Base-by-base conservation (phyloP, 2,888 invertebrate species). In the Boloria selene region DNA sequence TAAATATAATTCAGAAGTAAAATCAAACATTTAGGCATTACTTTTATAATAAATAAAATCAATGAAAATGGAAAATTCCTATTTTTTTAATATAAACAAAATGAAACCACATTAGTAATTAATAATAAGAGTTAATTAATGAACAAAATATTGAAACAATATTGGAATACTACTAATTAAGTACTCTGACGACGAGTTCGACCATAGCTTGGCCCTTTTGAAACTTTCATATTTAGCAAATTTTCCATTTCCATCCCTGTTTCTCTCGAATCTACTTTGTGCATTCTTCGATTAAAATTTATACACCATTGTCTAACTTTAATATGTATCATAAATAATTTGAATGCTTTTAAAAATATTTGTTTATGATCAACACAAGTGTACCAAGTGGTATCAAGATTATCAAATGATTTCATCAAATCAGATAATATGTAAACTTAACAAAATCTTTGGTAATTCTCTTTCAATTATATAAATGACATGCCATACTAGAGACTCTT, bases 251-350 rank as follows among this genome's bases (percentile, higher is more conserved):
- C n/a, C 16, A n/a, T 14, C 2, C 47, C 47, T 13, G 14, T 47
- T 16, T 47, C n/a, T 47, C n/a, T 47, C 14, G 47, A 47, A 47
- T 47, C 47, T 13, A 47, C 47, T 47, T 47, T 47, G 3, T 47
- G 47, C 47, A 47, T 47, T 47, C 16, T 47, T 47, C n/a, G 5
- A 47, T 47, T 47, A 16, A 47, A 47, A 47, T 47, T 47, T 47
- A 47, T 47, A 47, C n/a, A n/a, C 47, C 47, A 47, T 47, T 47
- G 47, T 47, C 47, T 47, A 47, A 47, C 47, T 47, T 47, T 14
- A 7, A 47, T 47, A 16, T 3, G 5, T 16, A 47, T 47, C n/a
- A 47, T 16, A 16, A 16, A 14, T 16, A 47, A 47, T 16, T 13
- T 13, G 0, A 47, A 38, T 7, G 31, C 31, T 38, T 10, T 38